phyloP scores from a whole-genome alignment of 2,797 vertebrate species.

The Phoxinus dragarum region DNA sequence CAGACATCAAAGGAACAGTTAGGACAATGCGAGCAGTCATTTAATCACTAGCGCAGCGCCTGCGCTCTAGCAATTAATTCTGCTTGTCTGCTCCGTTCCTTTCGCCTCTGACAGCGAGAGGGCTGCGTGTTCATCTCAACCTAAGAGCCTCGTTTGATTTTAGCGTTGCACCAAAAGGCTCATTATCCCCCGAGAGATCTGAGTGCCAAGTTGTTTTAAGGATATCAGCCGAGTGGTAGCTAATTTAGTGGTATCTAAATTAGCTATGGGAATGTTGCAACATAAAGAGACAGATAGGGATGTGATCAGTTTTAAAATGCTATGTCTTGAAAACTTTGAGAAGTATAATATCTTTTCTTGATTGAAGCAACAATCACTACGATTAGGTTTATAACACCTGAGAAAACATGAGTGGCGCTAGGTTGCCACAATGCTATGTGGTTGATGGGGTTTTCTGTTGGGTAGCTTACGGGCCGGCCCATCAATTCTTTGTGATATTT shows the following conservation, averaged over 20 bases:
- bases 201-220: constrained; percentile 31
- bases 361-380: not conserved
- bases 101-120: constrained; percentile 33
- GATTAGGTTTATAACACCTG: not conserved
- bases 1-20: constrained; percentile 54
- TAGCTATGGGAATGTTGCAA: not conserved
- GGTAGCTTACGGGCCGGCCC: not conserved
- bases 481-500: not conserved
- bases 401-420: not conserved
- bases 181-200: constrained; percentile 23
- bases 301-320: not conserved
- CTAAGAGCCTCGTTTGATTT: constrained; percentile 19
- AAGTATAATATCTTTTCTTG: not conserved
- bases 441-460: not conserved
- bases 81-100: constrained; percentile 52
- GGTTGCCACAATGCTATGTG: not conserved
- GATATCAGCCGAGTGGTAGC: not conserved
- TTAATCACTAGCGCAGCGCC: constrained; percentile 54
- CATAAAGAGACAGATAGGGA: not conserved
- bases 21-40: constrained; percentile 53
- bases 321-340: not conserved
- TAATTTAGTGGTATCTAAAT: constrained; percentile 22
- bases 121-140: constrained; percentile 11
- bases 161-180: constrained; percentile 19
- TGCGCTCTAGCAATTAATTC: constrained; percentile 55